phyloP scores from a whole-genome alignment of 2,113 vertebrate genomes.

The Zosterops japonicus region DNA sequence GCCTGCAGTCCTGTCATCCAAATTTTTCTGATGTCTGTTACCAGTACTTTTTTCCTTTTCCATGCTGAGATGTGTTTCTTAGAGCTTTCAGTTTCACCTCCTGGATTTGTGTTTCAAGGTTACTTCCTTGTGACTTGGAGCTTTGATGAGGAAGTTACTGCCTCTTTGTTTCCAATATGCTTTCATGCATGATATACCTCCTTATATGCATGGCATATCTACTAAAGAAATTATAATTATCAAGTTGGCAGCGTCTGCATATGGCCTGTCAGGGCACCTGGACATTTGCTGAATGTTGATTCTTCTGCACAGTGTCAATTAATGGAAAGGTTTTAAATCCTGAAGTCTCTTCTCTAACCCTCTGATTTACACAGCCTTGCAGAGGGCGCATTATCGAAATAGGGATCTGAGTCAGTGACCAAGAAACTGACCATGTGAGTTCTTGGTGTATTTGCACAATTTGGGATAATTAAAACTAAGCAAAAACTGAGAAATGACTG shows the following conservation, averaged over 20 bases:
- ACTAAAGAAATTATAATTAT: background rate
- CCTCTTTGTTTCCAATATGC: background rate
- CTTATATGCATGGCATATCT: background rate
- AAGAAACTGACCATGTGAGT: background rate
- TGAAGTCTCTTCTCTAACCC: background rate
- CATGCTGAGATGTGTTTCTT: background rate
- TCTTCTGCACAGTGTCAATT: background rate
- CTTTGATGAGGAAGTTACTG: background rate
- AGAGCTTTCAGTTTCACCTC: background rate
- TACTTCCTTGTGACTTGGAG: background rate
- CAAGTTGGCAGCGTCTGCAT: background rate
- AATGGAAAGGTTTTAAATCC: background rate
- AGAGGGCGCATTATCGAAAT: background rate
- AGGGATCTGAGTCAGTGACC: background rate
- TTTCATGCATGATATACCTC: background rate
- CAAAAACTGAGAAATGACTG: background rate
- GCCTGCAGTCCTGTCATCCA: background rate
- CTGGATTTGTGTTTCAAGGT: background rate
- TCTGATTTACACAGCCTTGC: background rate
- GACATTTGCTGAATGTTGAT: background rate
- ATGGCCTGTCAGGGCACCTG: background rate
- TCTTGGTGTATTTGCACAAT: background rate
- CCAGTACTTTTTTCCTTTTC: background rate
- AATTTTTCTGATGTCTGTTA: background rate
- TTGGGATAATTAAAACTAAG: background rate